phyloP scores from a whole-genome alignment of 1,140 invertebrate genomes.

The Fopius arisanus region DNA sequence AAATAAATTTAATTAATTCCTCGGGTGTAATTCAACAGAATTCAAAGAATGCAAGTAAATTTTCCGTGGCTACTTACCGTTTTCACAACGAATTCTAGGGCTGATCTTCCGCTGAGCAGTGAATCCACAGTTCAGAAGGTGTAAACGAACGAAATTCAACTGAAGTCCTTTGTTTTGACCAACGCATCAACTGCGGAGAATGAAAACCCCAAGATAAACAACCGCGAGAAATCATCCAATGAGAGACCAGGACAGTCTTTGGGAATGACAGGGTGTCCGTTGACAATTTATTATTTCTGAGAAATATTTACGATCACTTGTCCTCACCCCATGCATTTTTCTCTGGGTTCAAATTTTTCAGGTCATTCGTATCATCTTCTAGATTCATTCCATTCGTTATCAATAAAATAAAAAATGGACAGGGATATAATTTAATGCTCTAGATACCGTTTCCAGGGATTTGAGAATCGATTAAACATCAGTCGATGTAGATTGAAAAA shows the following conservation, averaged over 20 bases:
- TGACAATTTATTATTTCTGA: background rate
- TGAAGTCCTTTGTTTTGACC: background rate
- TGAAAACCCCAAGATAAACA: background rate
- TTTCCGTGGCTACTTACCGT: background rate
- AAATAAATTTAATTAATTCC: too few relatives aligned
- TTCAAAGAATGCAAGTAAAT: background rate
- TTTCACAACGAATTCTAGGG: background rate
- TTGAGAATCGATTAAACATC: slow-evolving; percentile 50
- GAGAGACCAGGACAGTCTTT: background rate
- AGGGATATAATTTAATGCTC: too few relatives aligned
- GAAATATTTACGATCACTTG: background rate
- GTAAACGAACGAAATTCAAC: background rate
- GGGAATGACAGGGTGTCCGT: background rate
- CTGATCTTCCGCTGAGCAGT: too few relatives aligned
- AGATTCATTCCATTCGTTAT: too few relatives aligned
- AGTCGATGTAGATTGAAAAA: background rate
- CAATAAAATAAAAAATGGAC: too few relatives aligned
- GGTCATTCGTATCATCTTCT: too few relatives aligned
- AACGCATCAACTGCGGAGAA: background rate
- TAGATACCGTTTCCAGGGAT: slow-evolving; percentile 12
- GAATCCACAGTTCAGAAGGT: background rate
- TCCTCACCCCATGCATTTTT: too few relatives aligned
- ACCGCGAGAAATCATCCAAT: background rate
- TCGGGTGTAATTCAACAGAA: too few relatives aligned
- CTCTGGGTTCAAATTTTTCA: too few relatives aligned